phyloP scores from a whole-genome alignment of 2,797 vertebrate genomes.

The Phoxinus dragarum region DNA sequence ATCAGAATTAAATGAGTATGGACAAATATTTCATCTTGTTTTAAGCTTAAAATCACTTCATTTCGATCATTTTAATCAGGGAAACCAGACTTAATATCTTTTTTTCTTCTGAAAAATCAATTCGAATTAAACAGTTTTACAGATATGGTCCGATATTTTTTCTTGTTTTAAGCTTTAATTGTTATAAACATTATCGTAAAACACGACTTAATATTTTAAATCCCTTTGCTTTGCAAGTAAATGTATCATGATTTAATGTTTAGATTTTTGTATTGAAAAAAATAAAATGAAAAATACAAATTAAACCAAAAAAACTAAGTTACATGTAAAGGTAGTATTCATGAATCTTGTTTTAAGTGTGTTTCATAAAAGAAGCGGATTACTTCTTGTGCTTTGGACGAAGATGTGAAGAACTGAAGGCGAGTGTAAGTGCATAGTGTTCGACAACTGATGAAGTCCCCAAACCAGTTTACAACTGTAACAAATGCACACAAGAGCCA shows the following conservation, averaged over 20 bases:
- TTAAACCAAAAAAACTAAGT: background rate
- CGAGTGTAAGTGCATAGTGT: conserved; percentile 59
- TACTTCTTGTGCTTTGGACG: conserved; percentile 46
- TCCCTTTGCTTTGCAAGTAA: background rate
- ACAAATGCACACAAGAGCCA: background rate
- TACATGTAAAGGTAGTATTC: conserved; percentile 4
- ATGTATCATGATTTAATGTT: background rate
- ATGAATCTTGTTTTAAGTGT: background rate
- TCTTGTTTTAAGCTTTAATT: background rate
- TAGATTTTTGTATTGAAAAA: background rate
- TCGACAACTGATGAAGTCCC: conserved; percentile 35
- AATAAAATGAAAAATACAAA: background rate
- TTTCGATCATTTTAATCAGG: background rate
- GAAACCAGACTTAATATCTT: background rate
- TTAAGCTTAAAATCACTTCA: background rate
- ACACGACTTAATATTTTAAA: background rate
- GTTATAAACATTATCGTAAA: background rate
- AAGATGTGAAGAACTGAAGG: conserved; percentile 24
- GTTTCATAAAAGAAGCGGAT: background rate
- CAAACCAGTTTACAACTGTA: background rate
- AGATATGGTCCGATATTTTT: background rate
- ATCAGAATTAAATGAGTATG: background rate
- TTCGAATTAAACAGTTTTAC: background rate
- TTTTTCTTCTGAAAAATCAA: too few species aligned
- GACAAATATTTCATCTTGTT: too few species aligned